These are phyloP conservation scores for Hoplostethus mediterraneus DNA, from an alignment of 2,797 vertebrate genomes.

Conservation along the genomic window DNA sequence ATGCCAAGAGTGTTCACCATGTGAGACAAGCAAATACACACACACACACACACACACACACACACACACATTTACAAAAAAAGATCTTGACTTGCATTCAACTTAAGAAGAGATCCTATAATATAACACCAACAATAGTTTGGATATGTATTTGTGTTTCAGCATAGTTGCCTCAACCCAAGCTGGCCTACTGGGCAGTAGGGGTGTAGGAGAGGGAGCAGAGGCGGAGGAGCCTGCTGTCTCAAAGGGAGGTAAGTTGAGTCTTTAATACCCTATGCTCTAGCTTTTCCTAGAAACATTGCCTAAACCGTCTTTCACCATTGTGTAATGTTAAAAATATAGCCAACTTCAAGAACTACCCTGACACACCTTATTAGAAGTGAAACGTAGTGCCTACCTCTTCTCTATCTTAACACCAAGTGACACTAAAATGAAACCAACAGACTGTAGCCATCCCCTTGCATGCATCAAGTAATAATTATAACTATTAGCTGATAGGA, in stretches of 20 bases:
- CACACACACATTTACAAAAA: background rate
- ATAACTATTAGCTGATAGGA: no score
- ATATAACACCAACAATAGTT: background rate
- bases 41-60: background rate
- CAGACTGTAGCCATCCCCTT: no score
- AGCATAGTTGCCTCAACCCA: slow-evolving; percentile 77
- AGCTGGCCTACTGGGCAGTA: slow-evolving; percentile 68
- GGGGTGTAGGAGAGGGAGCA: slow-evolving; percentile 82
- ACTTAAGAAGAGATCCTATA: no score
- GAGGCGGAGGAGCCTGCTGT: slow-evolving; percentile 80
- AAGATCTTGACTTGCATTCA: background rate
- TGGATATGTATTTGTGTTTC: slow-evolving; percentile 37
- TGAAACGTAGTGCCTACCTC: no score
- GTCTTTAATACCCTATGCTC: slow-evolving; percentile 1
- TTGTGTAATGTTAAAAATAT: background rate
- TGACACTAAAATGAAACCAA: no score
- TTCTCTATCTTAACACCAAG: no score
- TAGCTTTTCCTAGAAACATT: background rate
- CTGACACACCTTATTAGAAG: no score
- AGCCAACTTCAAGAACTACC: no score
- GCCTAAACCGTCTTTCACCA: background rate
- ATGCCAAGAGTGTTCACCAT: no score
- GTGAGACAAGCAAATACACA: background rate
- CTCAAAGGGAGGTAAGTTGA: slow-evolving; percentile 75
- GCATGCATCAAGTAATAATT: no score